Evolutionary conservation across 1,140 invertebrate genomes (phyloP).

Genomic region (Microvelia longipes): DNA sequence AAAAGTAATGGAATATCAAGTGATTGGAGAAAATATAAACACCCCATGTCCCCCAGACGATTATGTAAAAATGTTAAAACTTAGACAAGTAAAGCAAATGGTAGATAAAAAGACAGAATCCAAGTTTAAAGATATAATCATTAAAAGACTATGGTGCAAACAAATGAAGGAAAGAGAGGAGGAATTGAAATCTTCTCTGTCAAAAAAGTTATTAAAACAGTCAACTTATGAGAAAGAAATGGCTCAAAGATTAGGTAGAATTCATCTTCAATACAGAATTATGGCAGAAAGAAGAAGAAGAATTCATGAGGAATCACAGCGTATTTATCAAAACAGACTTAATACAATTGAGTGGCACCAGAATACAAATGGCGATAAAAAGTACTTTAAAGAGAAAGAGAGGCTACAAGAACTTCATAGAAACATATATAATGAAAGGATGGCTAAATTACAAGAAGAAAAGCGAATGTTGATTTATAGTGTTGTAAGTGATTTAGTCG

Average conservation of each 20-base stretch:
- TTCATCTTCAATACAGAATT: background rate
- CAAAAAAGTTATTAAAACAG: background rate
- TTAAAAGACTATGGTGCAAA: background rate
- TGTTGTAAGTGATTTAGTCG: constrained; percentile 4
- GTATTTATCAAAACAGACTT: background rate
- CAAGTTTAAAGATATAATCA: background rate
- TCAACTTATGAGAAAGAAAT: background rate
- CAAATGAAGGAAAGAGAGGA: background rate
- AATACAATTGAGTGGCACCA: background rate
- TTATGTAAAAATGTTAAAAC: constrained; percentile 1
- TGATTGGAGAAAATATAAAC: background rate
- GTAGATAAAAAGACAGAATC: background rate
- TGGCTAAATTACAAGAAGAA: background rate
- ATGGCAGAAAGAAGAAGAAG: background rate
- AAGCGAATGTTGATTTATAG: background rate
- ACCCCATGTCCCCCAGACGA: background rate
- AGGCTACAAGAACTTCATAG: constrained; percentile 7
- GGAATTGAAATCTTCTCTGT: background rate
- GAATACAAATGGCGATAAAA: background rate
- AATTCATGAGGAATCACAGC: background rate
- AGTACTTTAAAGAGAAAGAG: background rate
- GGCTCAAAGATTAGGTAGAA: background rate
- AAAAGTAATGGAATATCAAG: background rate
- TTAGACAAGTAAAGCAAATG: background rate
- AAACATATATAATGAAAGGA: constrained; percentile 3